Evolutionary conservation across 2,797 vertebrate genomes (phyloP), one percentile per base, ranked within the genome.

Genomic region (Nyctibius grandis): DNA sequence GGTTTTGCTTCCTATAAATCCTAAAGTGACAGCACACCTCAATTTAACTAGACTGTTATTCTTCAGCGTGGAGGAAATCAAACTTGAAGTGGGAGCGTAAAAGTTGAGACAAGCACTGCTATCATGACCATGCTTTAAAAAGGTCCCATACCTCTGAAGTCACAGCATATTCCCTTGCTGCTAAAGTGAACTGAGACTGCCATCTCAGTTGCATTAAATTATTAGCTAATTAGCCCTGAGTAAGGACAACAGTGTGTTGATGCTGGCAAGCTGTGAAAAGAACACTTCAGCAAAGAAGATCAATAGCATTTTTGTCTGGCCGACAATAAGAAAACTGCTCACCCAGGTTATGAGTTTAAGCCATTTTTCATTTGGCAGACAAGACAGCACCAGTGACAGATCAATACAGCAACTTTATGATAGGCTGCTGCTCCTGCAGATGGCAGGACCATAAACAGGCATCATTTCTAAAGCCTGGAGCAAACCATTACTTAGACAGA

Each of bases 261-360:
- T 92, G 95, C 91, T 97, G 96, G 97, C 96, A 97, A 96, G 89
- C 97, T 97, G 97, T 96, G 94, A 97, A 97, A 97, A 97, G 96
- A 96, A 95, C 93, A 95, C 95, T 97, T 96, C 95, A 89, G 91
- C 81, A 68, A 90, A 83, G 92, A 95, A 93, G 93, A 97, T 97
- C 96, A 97, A 97, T 96, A 93, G 91, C 70, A 93, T 96, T 97
- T 95, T 96, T 96, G 95, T 96, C 92, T 95, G 95, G 85, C 91
- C 96, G 91, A 97, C 93, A 96, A 89, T 85, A 96, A 94, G 94
- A 96, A 96, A 97, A 85, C 89, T 93, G 69, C 93, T 96, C 93
- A 95, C 87, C 96, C 70, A 86, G 85, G 95, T 96, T 96, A 97
- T 95, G 94, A 95, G 79, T 95, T 96, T 83, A 95, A 95, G 94